Percentiles rank a stretch among this genome's conserved stretches.
Evolutionary conservation across 2,888 invertebrate species (phyloP).

Genomic region (Chironomus tentans): DNA sequence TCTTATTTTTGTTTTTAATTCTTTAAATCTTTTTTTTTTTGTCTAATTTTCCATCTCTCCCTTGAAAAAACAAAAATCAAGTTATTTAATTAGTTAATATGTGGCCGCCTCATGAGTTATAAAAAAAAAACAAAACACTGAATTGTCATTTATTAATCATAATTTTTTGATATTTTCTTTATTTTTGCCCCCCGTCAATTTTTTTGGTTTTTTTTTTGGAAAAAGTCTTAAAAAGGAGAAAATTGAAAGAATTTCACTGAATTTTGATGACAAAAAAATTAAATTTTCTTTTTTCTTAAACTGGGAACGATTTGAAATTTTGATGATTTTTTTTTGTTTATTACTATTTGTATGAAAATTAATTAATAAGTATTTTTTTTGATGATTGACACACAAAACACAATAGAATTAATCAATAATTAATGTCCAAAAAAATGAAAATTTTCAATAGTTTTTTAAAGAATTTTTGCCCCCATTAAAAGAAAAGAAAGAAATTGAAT

Average conservation of each 20-base stretch:
- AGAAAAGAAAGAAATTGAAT: not conserved
- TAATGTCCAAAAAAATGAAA: no score
- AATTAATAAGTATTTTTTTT: not conserved
- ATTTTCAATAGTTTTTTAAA: no score
- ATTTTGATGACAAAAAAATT: no score
- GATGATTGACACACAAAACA: not conserved
- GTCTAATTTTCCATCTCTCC: not conserved
- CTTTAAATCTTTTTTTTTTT: not conserved
- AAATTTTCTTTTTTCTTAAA: no score
- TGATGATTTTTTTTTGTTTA: no score
- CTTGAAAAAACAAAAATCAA: not conserved
- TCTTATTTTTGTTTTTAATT: not conserved
- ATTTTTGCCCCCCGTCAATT: not conserved
- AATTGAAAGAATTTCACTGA: not conserved
- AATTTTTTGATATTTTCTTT: not conserved
- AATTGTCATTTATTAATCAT: constrained; percentile 21
- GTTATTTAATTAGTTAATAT: not conserved
- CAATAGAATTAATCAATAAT: not conserved
- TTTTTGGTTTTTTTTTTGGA: not conserved
- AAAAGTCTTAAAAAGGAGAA: not conserved
- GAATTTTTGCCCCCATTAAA: not conserved
- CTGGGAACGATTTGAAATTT: no score
- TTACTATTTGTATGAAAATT: not conserved
- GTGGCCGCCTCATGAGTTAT: constrained; percentile 27
- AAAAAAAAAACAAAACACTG: not conserved